Percentiles rank a stretch among this genome's conserved stretches.
Evolutionary conservation across 2,113 vertebrate genomes (phyloP).

Genomic region (Labrus mixtus): DNA sequence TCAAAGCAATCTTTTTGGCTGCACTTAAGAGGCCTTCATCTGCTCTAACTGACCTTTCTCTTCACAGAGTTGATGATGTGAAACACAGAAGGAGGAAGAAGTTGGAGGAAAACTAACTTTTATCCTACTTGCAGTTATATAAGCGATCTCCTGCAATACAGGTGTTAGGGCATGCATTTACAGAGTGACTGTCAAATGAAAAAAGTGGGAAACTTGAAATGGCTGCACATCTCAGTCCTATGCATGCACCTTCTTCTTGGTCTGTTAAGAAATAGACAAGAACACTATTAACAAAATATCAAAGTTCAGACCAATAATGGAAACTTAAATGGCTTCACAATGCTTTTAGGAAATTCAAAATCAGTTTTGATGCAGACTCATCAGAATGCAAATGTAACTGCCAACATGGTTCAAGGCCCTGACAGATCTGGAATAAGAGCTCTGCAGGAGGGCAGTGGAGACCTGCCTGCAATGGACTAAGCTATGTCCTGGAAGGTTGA

Average conservation of each 20-base stretch:
- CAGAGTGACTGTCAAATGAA: neutral
- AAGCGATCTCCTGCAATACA: conserved; percentile 9
- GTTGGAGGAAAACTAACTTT: neutral
- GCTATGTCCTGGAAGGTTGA: no score
- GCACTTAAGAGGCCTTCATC: conserved; percentile 32
- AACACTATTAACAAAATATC: no score
- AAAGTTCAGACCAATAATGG: no score
- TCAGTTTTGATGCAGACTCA: no score
- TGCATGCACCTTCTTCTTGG: conserved; percentile 12
- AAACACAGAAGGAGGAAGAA: conserved; percentile 15
- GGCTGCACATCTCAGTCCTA: conserved; percentile 17
- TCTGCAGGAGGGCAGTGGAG: no score
- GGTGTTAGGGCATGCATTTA: conserved; percentile 5
- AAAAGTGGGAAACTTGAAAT: neutral
- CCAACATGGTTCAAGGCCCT: no score
- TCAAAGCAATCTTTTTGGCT: conserved; percentile 62
- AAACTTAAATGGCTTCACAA: no score
- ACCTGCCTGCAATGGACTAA: no score
- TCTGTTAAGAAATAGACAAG: no score
- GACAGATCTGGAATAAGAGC: no score
- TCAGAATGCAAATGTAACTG: no score
- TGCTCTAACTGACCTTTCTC: conserved; percentile 38
- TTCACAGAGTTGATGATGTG: conserved; percentile 26
- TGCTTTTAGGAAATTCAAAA: no score
- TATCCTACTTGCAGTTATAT: conserved; percentile 7